Evolutionary conservation across 2,797 vertebrate genomes (phyloP).

Genomic region (Melanotaenia parkinsoni): DNA sequence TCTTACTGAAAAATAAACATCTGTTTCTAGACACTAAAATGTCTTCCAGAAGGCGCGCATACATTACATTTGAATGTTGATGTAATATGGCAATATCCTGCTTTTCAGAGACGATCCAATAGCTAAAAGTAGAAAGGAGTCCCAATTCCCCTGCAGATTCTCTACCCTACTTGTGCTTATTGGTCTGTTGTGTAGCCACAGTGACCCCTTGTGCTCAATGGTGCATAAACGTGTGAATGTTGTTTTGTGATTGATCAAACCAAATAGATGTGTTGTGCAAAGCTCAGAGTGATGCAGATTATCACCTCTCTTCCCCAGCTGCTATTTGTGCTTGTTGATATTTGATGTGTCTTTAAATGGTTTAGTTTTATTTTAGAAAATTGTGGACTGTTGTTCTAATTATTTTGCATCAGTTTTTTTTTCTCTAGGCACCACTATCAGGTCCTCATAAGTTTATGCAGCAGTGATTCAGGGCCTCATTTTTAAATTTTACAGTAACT

Average conservation of each 20-base stretch:
- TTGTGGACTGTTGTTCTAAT: constrained; percentile 20
- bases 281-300: constrained; percentile 71
- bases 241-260: constrained; percentile 78
- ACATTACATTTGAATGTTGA: constrained; percentile 51
- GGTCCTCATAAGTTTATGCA: constrained; percentile 47
- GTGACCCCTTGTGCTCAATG: constrained; percentile 82
- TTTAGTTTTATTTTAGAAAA: constrained; percentile 23
- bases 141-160: constrained; percentile 55
- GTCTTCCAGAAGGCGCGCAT: constrained; percentile 77
- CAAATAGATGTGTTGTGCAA: constrained; percentile 80
- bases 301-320: constrained; percentile 67
- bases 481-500: constrained; percentile 61
- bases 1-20: constrained; percentile 8
- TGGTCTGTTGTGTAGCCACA: constrained; percentile 73
- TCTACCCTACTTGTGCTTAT: constrained; percentile 65
- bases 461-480: constrained; percentile 48
- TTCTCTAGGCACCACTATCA: constrained; percentile 37
- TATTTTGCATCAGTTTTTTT: constrained; percentile 35
- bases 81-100: constrained; percentile 70
- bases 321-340: constrained; percentile 76
- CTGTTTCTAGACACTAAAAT: constrained; percentile 63
- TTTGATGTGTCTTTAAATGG: constrained; percentile 57
- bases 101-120: constrained; percentile 63
- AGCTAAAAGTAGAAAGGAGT: constrained; percentile 56
- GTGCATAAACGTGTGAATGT: constrained; percentile 82